phyloP scores from a whole-genome alignment of 1,140 invertebrate species.

The Kradibia gibbosae region DNA sequence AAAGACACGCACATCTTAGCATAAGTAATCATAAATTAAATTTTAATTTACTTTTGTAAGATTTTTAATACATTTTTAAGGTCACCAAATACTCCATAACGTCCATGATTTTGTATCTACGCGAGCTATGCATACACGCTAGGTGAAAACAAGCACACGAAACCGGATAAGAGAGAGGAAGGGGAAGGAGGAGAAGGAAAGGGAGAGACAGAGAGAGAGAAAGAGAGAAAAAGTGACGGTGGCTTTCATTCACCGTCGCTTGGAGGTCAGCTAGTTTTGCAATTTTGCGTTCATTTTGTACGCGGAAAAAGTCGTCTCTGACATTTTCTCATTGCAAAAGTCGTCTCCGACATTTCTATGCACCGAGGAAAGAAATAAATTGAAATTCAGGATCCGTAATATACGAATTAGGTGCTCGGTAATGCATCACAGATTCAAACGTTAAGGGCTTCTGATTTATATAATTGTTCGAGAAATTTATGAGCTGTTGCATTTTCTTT shows the following conservation, averaged over 20 bases:
- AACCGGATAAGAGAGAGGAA: not conserved
- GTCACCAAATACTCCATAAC: not conserved
- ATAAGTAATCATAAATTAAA: not conserved
- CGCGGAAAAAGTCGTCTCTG: not conserved
- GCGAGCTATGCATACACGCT: not conserved
- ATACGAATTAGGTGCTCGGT: too few species aligned
- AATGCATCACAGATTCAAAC: too few species aligned
- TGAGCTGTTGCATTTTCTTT: too few species aligned
- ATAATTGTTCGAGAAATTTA: too few species aligned
- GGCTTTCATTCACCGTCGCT: conserved; percentile 64
- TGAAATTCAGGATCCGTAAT: too few species aligned
- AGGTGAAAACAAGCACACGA: not conserved
- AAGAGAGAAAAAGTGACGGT: conserved; percentile 35
- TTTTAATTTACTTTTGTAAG: not conserved
- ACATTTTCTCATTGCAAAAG: not conserved
- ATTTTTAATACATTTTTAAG: not conserved
- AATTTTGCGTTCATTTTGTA: conserved; percentile 50
- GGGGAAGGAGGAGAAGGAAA: too few species aligned
- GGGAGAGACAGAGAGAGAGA: conserved; percentile 22
- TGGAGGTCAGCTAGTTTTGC: conserved; percentile 67
- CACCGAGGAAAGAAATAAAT: too few species aligned
- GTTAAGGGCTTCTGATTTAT: too few species aligned
- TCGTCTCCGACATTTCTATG: too few species aligned
- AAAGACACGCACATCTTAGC: not conserved
- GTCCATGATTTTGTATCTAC: not conserved